A percentile compares a stretch with the other conserved stretches of the same genome.
phyloP scores from a whole-genome alignment of 2,113 vertebrate species.

The Phoenicopterus ruber region DNA sequence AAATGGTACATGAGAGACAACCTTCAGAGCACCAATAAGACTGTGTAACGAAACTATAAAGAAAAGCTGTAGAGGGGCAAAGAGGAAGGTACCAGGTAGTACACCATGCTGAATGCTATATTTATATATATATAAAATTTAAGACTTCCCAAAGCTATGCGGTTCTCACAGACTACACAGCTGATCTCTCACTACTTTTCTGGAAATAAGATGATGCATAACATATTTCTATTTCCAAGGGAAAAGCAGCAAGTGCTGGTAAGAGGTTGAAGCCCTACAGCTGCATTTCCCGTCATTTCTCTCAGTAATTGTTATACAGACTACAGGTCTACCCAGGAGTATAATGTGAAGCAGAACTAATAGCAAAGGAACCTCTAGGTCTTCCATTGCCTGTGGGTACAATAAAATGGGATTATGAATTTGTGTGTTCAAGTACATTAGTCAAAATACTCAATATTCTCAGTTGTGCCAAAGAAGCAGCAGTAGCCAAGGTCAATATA shows the following conservation, averaged over 20 bases:
- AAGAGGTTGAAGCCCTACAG: not conserved
- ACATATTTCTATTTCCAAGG: not conserved
- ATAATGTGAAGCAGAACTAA: not conserved
- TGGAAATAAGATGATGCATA: not conserved
- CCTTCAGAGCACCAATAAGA: not conserved
- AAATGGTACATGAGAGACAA: not conserved
- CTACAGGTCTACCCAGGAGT: not conserved
- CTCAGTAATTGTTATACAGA: not conserved
- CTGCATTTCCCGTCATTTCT: not conserved
- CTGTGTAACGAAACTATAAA: not conserved
- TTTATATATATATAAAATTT: not conserved
- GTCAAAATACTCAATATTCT: conserved; percentile 8
- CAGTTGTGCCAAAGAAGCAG: not conserved
- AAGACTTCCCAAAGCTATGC: not conserved
- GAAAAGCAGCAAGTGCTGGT: not conserved
- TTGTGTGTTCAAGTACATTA: not conserved
- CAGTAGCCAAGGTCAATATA: not conserved
- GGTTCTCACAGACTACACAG: not conserved
- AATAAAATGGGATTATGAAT: conserved; percentile 10
- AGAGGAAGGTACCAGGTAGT: not conserved
- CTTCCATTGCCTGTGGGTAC: not conserved
- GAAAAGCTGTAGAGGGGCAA: not conserved
- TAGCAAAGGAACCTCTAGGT: not conserved
- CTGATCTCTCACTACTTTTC: not conserved
- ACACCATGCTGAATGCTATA: not conserved